Base-by-base conservation (phyloP, 1,140 invertebrate genomes). In the Drosophila gunungcola region DNA sequence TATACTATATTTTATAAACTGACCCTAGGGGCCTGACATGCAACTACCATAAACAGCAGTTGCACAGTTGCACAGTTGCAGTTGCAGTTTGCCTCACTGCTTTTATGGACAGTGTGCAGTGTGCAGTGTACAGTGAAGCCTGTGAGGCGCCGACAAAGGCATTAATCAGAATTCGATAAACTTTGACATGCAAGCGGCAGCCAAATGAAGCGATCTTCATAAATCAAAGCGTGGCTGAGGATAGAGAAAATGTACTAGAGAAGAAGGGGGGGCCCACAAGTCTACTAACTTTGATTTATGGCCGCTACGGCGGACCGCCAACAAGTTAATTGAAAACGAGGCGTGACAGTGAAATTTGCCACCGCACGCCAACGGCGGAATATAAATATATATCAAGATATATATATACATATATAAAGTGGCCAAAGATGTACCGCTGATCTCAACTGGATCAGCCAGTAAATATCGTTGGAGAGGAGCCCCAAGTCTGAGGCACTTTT, bases 311-410 rank as follows among this genome's bases (percentile, higher is more conserved):
- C 76, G 72, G 53, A 60, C 64, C 68, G 80, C 84, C 79, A 88
- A 88, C 83, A 88, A 88, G 83, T 88, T 88, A 88, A 88, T 88
- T 88, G 83, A 88, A 88, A 88, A 83, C 80, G 76, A 80, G 82
- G 81, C 81, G 84, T 88, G 76, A 88, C 80, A 88, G 84, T 88
- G 79, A 88, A 89, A 88, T 89, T 86, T 89, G 84, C 81, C 78
- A 84, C 81, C 70, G 75, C 79, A 78, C 74, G 74, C 78, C 68
- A 77, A 46, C 49, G 27, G 32, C 34, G 12, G 55, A 56, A 70
- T 43, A 70, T 53, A 27, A 36, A 29, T 3, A 3, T 4, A 16
- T 16, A 13, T 13, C 9, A 1, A 25, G 39, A 65, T 32, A 70
- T 54, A 12, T 51, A n/a, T 52, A 52, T 53, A 48, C 53, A 29